Percentiles rank a stretch among this genome's conserved stretches.
phyloP scores from a whole-genome alignment of 1,140 invertebrate genomes.

The Penaeus indicus region DNA sequence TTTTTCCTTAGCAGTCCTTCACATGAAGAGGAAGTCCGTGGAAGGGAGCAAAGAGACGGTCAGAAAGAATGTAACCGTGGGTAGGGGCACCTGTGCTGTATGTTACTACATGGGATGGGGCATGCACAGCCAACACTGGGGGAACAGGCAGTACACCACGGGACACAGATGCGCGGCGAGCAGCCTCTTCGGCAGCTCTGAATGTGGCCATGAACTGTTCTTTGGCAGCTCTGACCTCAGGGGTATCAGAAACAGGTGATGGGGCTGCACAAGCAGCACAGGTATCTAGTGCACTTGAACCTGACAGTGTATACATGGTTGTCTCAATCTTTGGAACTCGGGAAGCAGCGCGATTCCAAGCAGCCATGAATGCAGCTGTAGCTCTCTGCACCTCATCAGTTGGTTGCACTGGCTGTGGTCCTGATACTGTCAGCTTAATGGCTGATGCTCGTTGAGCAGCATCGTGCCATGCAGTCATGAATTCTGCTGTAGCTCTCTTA shows the following conservation, averaged over 20 bases:
- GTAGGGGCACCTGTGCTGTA: conserved; percentile 17
- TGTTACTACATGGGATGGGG: background rate
- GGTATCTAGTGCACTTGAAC: background rate
- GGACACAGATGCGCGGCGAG: background rate
- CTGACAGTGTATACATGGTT: conserved; percentile 30
- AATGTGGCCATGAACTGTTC: conserved; percentile 44
- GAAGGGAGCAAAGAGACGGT: conserved; percentile 44
- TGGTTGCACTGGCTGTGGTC: too few species aligned
- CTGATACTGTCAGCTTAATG: too few species aligned
- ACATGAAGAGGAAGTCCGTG: conserved; percentile 24
- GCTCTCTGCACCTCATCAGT: too few species aligned
- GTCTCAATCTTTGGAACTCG: conserved; percentile 47
- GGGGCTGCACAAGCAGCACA: background rate
- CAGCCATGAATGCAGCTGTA: conserved; percentile 41
- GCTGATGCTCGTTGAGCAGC: too few species aligned
- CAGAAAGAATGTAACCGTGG: background rate
- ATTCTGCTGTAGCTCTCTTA: too few species aligned
- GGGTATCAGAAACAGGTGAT: conserved; percentile 22
- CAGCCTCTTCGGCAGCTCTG: conserved; percentile 39
- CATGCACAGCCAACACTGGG: background rate
- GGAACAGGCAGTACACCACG: conserved; percentile 39
- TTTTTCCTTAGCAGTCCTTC: background rate
- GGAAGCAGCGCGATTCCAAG: conserved; percentile 41
- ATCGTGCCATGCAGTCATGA: too few species aligned
- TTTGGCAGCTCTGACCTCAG: conserved; percentile 35